Percentiles rank a stretch among this genome's conserved stretches.
These are phyloP conservation scores for Pseudococcus viburni DNA, from an alignment of 2,888 invertebrate genomes.

Conservation along the genomic window DNA sequence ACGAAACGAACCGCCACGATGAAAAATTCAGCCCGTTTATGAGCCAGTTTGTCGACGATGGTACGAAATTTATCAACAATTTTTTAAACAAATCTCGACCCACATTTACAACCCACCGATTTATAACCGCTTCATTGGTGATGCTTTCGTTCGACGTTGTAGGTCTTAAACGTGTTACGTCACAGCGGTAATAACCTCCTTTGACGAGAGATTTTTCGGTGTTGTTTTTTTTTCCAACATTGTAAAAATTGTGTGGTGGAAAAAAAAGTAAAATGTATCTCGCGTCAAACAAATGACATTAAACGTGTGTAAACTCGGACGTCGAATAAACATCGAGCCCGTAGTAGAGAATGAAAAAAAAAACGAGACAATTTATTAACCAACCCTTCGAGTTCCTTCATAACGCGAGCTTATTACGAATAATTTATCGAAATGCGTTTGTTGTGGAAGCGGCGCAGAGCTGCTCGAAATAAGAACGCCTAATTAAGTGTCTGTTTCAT, in stretches of 20 bases:
- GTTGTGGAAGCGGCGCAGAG: background rate
- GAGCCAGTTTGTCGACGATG: background rate
- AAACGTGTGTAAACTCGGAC: constrained; percentile 21
- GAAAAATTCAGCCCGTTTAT: background rate
- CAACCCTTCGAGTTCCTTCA: background rate
- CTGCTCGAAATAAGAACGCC: constrained; percentile 33
- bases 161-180: constrained; percentile 24
- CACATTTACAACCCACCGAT: constrained; percentile 40
- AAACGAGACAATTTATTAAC: constrained; percentile 47
- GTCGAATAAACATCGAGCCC: constrained; percentile 20
- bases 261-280: background rate
- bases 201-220: constrained; percentile 30
- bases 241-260: background rate
- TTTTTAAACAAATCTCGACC: constrained; percentile 47
- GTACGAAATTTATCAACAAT: constrained; percentile 26
- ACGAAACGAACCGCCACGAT: background rate
- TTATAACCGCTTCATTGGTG: constrained; percentile 44
- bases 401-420: constrained; percentile 42
- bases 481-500: constrained; percentile 52
- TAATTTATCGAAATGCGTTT: constrained; percentile 5
- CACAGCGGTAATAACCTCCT: constrained; percentile 28
- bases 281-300: constrained; percentile 4
- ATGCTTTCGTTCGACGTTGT: constrained; percentile 40
- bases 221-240: constrained; percentile 10
- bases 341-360: background rate